Evolutionary conservation across 2,113 vertebrate genomes (phyloP).

Genomic region (Probosciger aterrimus): DNA sequence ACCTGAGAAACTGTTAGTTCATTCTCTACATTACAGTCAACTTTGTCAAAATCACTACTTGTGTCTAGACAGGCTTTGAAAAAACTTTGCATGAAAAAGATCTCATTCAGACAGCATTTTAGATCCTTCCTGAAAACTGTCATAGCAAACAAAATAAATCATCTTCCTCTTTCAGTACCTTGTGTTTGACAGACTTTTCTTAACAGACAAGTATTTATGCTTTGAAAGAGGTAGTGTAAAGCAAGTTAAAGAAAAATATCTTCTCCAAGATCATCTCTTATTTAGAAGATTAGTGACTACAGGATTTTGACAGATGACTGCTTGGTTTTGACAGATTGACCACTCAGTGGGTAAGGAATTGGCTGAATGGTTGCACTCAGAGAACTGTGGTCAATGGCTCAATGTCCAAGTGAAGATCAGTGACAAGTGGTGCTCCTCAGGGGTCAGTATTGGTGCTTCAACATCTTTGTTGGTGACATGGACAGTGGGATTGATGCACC

Average conservation of each 20-base stretch:
- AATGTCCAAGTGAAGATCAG: neutral
- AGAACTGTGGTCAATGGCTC: neutral
- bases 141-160: neutral
- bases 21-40: neutral
- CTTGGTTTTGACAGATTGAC: neutral
- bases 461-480: neutral
- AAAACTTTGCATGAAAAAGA: neutral
- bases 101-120: neutral
- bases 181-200: neutral
- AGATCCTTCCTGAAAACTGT: neutral
- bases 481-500: neutral
- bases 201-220: neutral
- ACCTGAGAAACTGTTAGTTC: neutral
- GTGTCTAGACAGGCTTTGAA: neutral
- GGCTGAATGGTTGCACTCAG: neutral
- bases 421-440: neutral
- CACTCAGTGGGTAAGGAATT: neutral
- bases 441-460: neutral
- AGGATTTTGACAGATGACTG: neutral
- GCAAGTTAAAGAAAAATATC: neutral
- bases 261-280: neutral
- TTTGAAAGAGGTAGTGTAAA: neutral
- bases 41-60: neutral
- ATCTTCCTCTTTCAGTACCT: neutral
- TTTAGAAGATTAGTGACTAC: neutral